These are phyloP conservation scores for Papilio protenor DNA, from an alignment of 2,888 invertebrate genomes.

Conservation along the genomic window DNA sequence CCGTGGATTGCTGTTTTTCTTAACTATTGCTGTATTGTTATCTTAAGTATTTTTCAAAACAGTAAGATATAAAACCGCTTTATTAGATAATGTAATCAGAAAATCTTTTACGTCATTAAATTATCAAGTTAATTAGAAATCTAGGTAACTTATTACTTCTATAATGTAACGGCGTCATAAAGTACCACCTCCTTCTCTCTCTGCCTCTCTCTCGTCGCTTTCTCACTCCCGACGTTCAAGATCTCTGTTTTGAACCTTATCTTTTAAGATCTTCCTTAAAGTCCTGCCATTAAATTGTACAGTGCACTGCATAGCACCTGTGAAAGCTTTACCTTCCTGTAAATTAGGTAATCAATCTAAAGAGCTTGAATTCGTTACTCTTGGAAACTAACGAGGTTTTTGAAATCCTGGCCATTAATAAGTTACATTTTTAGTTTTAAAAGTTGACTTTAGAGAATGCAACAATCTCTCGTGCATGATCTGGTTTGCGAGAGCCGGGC, in stretches of 20 bases:
- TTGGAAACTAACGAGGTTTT: no score
- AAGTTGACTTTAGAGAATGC: neutral
- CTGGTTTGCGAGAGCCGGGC: constrained; percentile 20
- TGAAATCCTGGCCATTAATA: no score
- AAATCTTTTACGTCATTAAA: constrained; percentile 11
- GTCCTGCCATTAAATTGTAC: no score
- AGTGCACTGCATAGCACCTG: no score
- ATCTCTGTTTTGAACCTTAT: neutral
- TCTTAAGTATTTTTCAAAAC: constrained; percentile 36
- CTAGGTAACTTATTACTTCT: neutral
- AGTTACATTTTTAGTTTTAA: neutral
- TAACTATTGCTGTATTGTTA: neutral
- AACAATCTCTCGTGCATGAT: constrained; percentile 2
- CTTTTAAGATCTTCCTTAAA: neutral
- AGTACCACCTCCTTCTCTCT: neutral
- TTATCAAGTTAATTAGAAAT: neutral
- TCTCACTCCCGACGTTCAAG: neutral
- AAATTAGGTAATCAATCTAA: no score
- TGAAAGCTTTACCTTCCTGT: no score
- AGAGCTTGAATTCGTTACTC: no score
- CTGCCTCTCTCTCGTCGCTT: neutral
- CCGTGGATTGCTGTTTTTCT: neutral
- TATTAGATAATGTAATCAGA: neutral
- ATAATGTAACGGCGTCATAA: neutral
- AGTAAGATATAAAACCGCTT: constrained; percentile 41